These are phyloP conservation scores for Tinamus major DNA, from an alignment of 2,797 vertebrate genomes.

Conservation along the genomic window DNA sequence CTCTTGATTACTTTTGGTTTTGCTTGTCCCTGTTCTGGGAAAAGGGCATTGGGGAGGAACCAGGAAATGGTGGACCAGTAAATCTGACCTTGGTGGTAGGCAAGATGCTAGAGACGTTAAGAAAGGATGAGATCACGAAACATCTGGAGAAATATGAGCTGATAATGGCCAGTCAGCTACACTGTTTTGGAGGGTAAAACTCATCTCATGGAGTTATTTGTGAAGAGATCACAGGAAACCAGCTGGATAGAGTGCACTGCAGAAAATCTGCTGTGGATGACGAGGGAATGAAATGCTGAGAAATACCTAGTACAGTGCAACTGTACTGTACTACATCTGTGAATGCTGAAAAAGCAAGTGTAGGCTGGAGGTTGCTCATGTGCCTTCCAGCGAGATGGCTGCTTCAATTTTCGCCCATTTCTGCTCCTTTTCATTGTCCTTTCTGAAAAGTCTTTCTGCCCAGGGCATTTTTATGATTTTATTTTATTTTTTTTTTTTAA, in stretches of 20 bases:
- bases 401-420: not conserved
- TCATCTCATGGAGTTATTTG: constrained; percentile 53
- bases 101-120: constrained; percentile 65
- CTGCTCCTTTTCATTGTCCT: not conserved
- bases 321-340: not conserved
- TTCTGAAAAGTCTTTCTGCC: not conserved
- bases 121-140: constrained; percentile 69
- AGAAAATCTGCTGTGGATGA: not conserved
- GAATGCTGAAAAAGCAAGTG: not conserved
- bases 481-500: not conserved
- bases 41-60: constrained; percentile 56
- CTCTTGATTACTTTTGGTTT: constrained; percentile 54
- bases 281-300: constrained; percentile 2
- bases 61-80: constrained; percentile 57
- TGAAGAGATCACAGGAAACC: constrained; percentile 45
- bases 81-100: constrained; percentile 59
- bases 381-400: not conserved
- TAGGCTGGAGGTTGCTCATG: not conserved
- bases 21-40: constrained; percentile 60
- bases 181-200: constrained; percentile 29
- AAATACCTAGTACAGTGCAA: not conserved
- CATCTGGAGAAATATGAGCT: constrained; percentile 67
- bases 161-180: constrained; percentile 69
- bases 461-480: not conserved
- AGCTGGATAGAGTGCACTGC: not conserved